phyloP scores from a whole-genome alignment of 2,113 vertebrate genomes.

The Oreamnos americanus region DNA sequence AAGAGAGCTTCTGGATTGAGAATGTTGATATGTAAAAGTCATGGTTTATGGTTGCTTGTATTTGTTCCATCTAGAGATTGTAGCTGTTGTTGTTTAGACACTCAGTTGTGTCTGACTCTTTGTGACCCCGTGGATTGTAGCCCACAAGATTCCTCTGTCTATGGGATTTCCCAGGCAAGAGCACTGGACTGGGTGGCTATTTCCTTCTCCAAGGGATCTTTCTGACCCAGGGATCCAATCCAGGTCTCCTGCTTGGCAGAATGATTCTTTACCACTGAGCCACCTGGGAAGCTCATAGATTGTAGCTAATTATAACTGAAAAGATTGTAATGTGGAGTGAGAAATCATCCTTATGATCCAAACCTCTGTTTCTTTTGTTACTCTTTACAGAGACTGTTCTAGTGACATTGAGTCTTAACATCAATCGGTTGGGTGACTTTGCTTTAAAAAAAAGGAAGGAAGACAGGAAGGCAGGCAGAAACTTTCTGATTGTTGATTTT shows the following conservation, averaged over 20 bases:
- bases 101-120: background rate
- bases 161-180: background rate
- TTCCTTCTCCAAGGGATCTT: background rate
- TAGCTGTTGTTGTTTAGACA: background rate
- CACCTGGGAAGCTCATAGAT: background rate
- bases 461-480: background rate
- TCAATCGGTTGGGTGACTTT: background rate
- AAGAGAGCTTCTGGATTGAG: background rate
- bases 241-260: background rate
- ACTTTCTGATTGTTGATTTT: background rate
- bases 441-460: background rate
- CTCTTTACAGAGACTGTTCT: background rate
- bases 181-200: background rate
- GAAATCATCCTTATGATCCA: background rate
- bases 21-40: background rate
- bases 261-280: background rate
- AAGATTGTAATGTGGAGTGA: background rate
- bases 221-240: background rate
- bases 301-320: background rate
- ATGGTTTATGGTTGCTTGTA: background rate
- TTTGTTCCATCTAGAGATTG: background rate
- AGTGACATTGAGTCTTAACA: background rate
- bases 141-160: background rate
- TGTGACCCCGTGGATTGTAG: background rate
- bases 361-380: slow-evolving; percentile 17